Percentiles rank a stretch among this genome's conserved stretches.
Evolutionary conservation across 2,797 vertebrate genomes (phyloP).

Genomic region (Propithecus deckenii): DNA sequence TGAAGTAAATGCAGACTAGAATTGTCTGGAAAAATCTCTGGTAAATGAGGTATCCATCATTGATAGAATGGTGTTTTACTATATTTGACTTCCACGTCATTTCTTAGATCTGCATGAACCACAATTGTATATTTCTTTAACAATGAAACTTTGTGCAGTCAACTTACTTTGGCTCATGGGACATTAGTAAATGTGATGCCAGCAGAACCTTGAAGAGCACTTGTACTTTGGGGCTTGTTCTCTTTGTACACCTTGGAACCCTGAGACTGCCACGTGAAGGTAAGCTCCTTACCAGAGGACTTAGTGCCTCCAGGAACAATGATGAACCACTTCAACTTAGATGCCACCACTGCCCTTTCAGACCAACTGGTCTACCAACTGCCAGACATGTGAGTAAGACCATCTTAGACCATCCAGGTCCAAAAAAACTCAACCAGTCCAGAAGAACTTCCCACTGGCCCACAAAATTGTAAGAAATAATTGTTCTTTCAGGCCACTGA

Average conservation of each 20-base stretch:
- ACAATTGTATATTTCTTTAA: background rate
- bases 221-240: background rate
- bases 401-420: background rate
- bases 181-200: background rate
- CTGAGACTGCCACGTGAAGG: background rate
- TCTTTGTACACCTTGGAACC: background rate
- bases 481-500: background rate
- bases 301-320: background rate
- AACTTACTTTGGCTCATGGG: background rate
- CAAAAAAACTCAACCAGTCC: background rate
- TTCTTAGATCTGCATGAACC: background rate
- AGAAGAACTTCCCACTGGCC: background rate
- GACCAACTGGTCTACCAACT: background rate
- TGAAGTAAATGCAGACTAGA: background rate
- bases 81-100: background rate
- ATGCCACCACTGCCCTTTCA: background rate
- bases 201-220: background rate
- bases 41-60: background rate
- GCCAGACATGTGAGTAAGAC: background rate
- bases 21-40: background rate
- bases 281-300: background rate
- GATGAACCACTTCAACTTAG: background rate
- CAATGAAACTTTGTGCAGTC: background rate
- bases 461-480: background rate
- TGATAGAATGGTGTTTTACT: background rate